Percentiles rank a stretch among this genome's conserved stretches.
Conservation (phyloP, 2,888 invertebrate species). For the Aphelenchoides bicaudatus region DNA sequence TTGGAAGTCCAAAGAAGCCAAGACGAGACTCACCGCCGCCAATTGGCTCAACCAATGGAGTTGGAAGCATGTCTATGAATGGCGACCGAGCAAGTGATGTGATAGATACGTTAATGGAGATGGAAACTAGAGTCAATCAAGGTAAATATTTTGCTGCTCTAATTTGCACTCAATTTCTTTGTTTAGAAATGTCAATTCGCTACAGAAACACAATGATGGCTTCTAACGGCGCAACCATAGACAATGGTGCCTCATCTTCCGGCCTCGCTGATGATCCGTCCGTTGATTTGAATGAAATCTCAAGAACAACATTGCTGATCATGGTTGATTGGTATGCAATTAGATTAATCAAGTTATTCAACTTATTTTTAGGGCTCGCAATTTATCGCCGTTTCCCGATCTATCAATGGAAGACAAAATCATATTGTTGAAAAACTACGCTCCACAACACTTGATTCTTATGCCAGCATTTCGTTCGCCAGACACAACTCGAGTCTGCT, state of each 20-base stretch:
- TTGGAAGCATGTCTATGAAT: constrained; percentile 13
- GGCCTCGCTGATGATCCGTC: constrained; percentile 12
- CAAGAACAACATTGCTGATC: constrained; percentile 53
- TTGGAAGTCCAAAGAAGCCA: constrained; percentile 53
- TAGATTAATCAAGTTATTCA: constrained; percentile 24
- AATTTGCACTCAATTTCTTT: no score
- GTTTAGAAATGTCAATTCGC: constrained; percentile 44
- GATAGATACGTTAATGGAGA: constrained; percentile 54
- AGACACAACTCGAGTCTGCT: constrained; percentile 49
- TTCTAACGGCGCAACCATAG: constrained; percentile 17
- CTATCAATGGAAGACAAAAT: constrained; percentile 56
- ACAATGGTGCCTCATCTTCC: constrained; percentile 19
- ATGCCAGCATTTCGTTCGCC: constrained; percentile 59
- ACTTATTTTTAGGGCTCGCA: no score
- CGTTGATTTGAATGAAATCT: constrained; percentile 56
- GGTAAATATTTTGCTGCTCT: no score
- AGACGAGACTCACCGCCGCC: constrained; percentile 35
- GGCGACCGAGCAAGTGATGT: constrained; percentile 36
- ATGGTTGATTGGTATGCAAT: constrained; percentile 61
- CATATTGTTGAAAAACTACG: constrained; percentile 57
- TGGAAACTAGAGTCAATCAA: constrained; percentile 48
- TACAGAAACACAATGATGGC: constrained; percentile 43
- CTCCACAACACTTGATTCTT: constrained; percentile 58
- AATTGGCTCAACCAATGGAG: neutral
- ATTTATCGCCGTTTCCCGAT: constrained; percentile 50